Base-by-base conservation (phyloP, 2,888 invertebrate genomes). In the Leptopilina drosophilae region DNA sequence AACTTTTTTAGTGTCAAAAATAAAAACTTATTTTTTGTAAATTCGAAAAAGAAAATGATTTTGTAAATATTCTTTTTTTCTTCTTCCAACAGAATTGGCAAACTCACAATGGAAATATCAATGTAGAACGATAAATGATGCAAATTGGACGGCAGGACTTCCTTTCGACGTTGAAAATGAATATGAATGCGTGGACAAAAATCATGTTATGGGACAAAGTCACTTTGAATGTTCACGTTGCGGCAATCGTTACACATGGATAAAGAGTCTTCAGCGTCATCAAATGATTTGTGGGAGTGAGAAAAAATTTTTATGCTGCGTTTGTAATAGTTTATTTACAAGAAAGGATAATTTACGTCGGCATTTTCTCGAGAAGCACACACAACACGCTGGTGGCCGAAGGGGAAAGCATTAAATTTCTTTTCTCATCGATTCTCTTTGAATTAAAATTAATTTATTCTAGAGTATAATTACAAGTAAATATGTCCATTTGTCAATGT, bases 221-320 rank as follows among this genome's bases (percentile, higher is more conserved):
- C 20, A 49, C 42, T 64, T 75, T 5, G 75, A 78, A 15, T 78
- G 78, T n/a, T 40, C 11, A 9, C 75, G 75, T 5, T 78, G 78
- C 75, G 78, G 78, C 8, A 78, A 59, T 64, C 73, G 49, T 65
- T 78, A 75, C n/a, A 65, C 64, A 9, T 78, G 75, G 56, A 64
- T 78, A 64, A 75, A 75, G 20, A 75, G 75, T 14, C 64, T 78
- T 2, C 42, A 56, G 64, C 75, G 78, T 2, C 78, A 78, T 65
- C 64, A 73, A 26, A 76, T 64, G 33, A 12, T 75, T 7, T 78
- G 78, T 75, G 78, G 78, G 14, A 65, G 64, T 33, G 75, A 65
- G 11, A 76, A 64, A 12, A 78, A 69, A 65, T 65, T 65, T 33
- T 15, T 65, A 2, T 78, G 78, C 40, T 65, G 69, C 14, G 65